Evolutionary conservation across 2,888 invertebrate genomes (phyloP).

Genomic region (Omphaloscelis lunosa): DNA sequence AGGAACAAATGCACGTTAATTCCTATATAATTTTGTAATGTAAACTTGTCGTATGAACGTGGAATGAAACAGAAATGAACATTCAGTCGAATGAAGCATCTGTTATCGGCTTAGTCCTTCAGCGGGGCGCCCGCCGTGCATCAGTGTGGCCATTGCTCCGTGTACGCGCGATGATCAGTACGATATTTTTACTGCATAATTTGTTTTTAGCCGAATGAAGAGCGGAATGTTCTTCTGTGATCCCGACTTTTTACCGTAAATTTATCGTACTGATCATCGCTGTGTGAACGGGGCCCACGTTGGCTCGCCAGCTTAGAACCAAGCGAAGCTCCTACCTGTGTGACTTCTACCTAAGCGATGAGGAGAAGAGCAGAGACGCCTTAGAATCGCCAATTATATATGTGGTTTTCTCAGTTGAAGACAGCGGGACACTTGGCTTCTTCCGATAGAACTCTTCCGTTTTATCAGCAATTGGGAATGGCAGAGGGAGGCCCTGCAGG

Average conservation of each 20-base stretch:
- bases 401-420: background rate
- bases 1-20: background rate
- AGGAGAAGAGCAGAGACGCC: conserved; percentile 37
- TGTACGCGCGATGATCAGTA: too few species aligned
- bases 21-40: background rate
- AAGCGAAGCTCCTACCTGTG: background rate
- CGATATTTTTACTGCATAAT: background rate
- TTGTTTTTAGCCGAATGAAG: background rate
- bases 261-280: background rate
- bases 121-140: too few species aligned
- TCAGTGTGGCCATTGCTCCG: background rate
- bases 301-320: background rate
- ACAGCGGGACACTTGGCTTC: background rate
- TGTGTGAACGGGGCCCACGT: background rate
- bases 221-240: background rate
- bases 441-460: background rate
- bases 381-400: conserved; percentile 14
- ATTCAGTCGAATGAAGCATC: background rate
- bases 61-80: background rate
- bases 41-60: background rate
- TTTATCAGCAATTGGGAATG: conserved; percentile 9
- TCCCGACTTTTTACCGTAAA: background rate
- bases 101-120: background rate
- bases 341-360: conserved; percentile 24
- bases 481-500: conserved; percentile 18